These are phyloP conservation scores for Nothura maculosa DNA, from an alignment of 2,797 vertebrate genomes.

Conservation along the genomic window DNA sequence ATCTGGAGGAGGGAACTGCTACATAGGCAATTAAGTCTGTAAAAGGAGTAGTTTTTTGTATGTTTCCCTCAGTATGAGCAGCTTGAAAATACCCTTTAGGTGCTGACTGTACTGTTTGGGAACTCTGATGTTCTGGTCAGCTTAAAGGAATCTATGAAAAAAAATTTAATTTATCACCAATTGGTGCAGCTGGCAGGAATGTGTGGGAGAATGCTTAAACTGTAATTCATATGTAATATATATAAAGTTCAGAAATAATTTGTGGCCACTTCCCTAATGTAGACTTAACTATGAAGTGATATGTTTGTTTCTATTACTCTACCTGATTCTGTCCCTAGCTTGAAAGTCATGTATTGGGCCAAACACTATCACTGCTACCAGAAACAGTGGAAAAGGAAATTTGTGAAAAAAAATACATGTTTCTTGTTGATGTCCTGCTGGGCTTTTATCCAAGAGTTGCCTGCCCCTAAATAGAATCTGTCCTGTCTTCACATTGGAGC, in stretches of 20 bases:
- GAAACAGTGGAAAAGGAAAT: neutral
- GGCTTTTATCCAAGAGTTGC: neutral
- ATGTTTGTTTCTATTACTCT: neutral
- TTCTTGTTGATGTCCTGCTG: neutral
- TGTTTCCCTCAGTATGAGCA: neutral
- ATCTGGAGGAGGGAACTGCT: neutral
- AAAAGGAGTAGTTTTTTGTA: neutral
- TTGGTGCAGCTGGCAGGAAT: neutral
- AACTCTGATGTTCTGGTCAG: neutral
- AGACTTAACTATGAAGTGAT: neutral
- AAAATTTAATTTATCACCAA: neutral
- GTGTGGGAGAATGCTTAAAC: neutral
- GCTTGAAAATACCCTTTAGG: neutral
- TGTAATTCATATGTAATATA: no score
- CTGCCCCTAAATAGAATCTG: neutral
- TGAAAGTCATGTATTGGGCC: neutral
- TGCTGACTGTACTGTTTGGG: neutral
- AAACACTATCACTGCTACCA: neutral
- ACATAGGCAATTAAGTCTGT: neutral
- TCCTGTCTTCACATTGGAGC: neutral
- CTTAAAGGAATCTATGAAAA: neutral
- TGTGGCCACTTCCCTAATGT: fast-evolving
- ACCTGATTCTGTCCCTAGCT: neutral
- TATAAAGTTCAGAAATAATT: neutral
- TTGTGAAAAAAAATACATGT: neutral